Evolutionary conservation across 2,888 invertebrate species (phyloP), one percentile per base, ranked within the genome.

Genomic region (Abscondita cerata): DNA sequence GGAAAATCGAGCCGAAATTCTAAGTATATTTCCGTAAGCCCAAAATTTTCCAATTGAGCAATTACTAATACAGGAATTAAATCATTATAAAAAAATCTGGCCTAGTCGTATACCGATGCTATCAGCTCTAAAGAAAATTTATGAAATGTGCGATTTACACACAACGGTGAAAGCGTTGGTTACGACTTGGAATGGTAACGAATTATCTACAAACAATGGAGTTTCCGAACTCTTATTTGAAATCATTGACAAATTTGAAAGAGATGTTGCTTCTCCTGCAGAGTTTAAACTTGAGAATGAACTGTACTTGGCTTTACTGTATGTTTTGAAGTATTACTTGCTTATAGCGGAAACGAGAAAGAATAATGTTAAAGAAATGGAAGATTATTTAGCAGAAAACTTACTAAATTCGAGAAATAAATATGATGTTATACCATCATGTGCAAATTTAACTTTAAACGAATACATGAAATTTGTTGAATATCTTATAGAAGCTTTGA

Each of bases 371-470:
- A 61, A 68, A 9, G 73, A 73, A 46, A 75, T 76, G 70, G 69
- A 73, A 34, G 12, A 57, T 46, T 8, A 19, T 51, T 4, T 13
- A 41, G 19, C 60, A 63, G 66, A 67, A 36, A 13, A 59, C 9
- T 62, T 56, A 13, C 61, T 56, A 48, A 72, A 76, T 66, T 70
- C 70, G 11, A 73, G 73, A 33, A 74, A 75, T 48, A 68, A 73
- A 65, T 76, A 74, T 53, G 76, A 77, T 65, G 64, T 76, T 46
- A 70, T 74, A 8, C 70, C 75, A 4, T 68, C 70, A 3, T 76
- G 73, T 51, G 68, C 72, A 31, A 68, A 68, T 60, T 70, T 76
- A 25, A 69, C 65, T 34, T 52, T 77, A 2, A 68, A 72, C n/a
- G 62, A 55, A 11, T 36, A 64, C n/a, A 1, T 59, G 9, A 50